Conservation (phyloP, 2,888 invertebrate genomes). For the Acleris laterana region DNA sequence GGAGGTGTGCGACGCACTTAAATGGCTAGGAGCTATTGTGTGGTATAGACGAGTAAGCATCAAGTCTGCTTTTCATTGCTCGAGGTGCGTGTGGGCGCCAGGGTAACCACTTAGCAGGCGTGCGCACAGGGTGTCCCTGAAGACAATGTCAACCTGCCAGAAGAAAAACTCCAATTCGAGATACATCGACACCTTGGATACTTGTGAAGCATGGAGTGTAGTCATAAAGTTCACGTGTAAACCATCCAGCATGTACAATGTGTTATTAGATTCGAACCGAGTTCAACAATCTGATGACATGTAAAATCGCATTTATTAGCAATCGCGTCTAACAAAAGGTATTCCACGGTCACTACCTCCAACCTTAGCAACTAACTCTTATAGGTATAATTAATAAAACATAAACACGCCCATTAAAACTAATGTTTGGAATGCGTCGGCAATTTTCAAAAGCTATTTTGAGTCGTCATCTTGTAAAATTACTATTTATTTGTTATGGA, state of each 20-base stretch:
- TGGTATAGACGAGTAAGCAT: slow-evolving; percentile 71
- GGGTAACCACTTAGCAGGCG: background rate
- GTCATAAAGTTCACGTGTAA: background rate
- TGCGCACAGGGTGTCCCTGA: no score
- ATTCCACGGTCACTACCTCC: slow-evolving; percentile 18
- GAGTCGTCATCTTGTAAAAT: slow-evolving; percentile 78
- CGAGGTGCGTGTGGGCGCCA: slow-evolving; percentile 39
- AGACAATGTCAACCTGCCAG: no score
- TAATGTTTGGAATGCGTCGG: slow-evolving; percentile 75
- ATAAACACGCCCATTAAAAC: slow-evolving; percentile 74
- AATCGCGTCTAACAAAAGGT: slow-evolving; percentile 1
- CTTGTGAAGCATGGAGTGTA: no score
- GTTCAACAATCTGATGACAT: background rate
- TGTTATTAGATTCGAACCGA: no score
- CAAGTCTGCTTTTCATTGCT: slow-evolving; percentile 62
- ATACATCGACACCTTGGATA: no score
- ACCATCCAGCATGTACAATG: background rate
- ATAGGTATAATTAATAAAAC: slow-evolving; percentile 65
- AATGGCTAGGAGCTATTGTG: slow-evolving; percentile 70
- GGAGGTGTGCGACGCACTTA: slow-evolving; percentile 55
- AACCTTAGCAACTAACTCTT: slow-evolving; percentile 51
- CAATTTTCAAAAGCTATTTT: slow-evolving; percentile 74
- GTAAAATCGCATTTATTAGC: background rate
- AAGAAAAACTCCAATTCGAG: no score
- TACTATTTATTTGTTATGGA: slow-evolving; percentile 80